Percentiles rank a stretch among this genome's conserved stretches.
These are phyloP conservation scores for Lepus americanus DNA, from an alignment of 2,113 vertebrate genomes.

Conservation along the genomic window DNA sequence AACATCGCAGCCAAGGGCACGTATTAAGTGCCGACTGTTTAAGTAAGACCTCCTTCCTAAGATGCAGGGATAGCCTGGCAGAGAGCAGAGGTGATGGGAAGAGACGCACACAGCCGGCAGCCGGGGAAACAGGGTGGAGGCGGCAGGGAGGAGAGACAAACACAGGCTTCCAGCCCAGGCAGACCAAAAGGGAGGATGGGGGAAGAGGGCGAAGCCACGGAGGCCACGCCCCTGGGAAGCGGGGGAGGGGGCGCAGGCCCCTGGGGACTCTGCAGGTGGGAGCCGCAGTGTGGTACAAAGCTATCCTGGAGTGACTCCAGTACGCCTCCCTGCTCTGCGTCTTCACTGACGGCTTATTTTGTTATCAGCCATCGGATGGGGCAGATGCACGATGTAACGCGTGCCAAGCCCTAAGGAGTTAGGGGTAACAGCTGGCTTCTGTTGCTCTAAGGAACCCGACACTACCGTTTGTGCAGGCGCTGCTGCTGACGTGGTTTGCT, in stretches of 20 bases:
- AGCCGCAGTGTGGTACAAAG: background rate
- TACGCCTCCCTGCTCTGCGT: background rate
- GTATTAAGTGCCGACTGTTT: background rate
- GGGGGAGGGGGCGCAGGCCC: background rate
- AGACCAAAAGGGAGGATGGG: slow-evolving; percentile 14
- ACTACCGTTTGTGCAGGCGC: background rate
- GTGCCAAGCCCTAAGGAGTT: background rate
- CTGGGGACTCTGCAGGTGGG: background rate
- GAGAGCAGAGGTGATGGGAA: no score
- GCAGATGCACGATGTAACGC: background rate
- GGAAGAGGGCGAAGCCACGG: background rate
- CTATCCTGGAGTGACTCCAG: background rate
- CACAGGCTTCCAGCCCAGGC: slow-evolving; percentile 11
- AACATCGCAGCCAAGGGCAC: background rate
- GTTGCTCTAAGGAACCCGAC: background rate
- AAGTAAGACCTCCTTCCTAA: background rate
- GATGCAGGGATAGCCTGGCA: no score
- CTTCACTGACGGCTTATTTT: background rate
- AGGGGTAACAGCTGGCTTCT: background rate
- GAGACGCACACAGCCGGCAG: background rate
- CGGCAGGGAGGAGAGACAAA: background rate
- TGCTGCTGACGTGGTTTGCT: background rate
- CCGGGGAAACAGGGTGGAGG: background rate
- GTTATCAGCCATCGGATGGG: background rate
- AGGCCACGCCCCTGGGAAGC: background rate